Percentiles rank a stretch among this genome's conserved stretches.
phyloP scores from a whole-genome alignment of 2,113 vertebrate genomes.

The Prionailurus bengalensis region DNA sequence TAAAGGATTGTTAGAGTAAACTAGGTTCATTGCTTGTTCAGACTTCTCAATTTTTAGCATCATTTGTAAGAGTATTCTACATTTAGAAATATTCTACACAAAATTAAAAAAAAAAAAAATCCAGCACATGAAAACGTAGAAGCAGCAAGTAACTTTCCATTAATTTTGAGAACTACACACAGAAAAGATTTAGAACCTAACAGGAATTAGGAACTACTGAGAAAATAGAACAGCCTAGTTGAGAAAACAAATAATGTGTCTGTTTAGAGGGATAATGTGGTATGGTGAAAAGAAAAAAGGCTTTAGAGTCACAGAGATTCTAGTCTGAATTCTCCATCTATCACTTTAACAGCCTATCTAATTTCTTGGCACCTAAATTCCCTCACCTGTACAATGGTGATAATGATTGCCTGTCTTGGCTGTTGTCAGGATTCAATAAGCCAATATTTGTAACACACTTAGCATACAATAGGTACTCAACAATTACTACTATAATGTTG shows the following conservation, averaged over 20 bases:
- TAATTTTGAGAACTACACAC: slow-evolving; percentile 17
- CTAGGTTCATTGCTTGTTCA: background rate
- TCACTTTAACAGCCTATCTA: background rate
- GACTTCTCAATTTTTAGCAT: background rate
- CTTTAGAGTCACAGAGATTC: background rate
- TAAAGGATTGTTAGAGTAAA: background rate
- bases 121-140: background rate
- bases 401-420: background rate
- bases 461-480: background rate
- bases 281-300: background rate
- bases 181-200: slow-evolving; percentile 36
- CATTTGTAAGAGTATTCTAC: background rate
- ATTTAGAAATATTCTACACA: slow-evolving; percentile 31
- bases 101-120: slow-evolving; percentile 25
- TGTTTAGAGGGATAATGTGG: background rate
- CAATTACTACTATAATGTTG: slow-evolving; percentile 16
- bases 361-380: background rate
- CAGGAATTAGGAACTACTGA: slow-evolving; percentile 32
- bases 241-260: background rate
- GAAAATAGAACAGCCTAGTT: background rate
- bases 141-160: background rate
- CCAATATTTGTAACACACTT: background rate
- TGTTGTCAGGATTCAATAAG: slow-evolving; percentile 10
- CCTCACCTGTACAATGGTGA: background rate
- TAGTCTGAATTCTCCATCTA: background rate